Percentiles rank a stretch among this genome's conserved stretches.
These are phyloP conservation scores for Typhlomys cinereus DNA, from an alignment of 2,113 vertebrate species.

Conservation along the genomic window DNA sequence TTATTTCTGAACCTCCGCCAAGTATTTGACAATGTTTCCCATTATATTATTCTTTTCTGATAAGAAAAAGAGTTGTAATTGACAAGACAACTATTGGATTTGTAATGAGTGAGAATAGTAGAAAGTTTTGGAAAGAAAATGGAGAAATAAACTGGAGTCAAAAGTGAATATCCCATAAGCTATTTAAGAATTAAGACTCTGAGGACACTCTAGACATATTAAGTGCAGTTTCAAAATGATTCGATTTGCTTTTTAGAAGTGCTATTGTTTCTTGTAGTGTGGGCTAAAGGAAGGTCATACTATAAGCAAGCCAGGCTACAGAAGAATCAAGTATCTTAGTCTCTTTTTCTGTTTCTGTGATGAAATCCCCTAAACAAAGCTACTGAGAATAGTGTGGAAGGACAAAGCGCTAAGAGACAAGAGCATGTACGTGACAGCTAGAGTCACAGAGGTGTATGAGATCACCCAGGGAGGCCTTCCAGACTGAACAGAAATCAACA, in stretches of 20 bases:
- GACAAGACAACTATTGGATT: background rate
- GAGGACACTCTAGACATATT: background rate
- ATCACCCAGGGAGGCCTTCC: background rate
- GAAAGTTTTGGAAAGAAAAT: background rate
- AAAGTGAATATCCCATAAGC: background rate
- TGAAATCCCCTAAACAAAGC: too few relatives aligned
- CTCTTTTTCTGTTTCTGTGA: too few relatives aligned
- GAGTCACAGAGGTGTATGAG: background rate
- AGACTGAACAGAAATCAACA: background rate
- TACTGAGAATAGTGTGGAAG: background rate
- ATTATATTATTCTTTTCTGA: background rate
- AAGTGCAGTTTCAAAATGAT: background rate
- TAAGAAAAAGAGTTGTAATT: background rate
- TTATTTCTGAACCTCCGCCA: background rate
- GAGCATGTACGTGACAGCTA: background rate
- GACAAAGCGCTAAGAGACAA: background rate
- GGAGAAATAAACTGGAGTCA: background rate
- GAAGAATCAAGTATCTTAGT: too few relatives aligned
- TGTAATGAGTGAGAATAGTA: background rate
- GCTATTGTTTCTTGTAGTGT: background rate
- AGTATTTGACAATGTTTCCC: background rate
- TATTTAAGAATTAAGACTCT: conserved; percentile 9
- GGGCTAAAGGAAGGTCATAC: background rate
- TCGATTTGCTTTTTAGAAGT: background rate
- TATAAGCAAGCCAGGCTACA: background rate